phyloP scores from a whole-genome alignment of 2,888 invertebrate genomes.

The Phasia obesa region DNA sequence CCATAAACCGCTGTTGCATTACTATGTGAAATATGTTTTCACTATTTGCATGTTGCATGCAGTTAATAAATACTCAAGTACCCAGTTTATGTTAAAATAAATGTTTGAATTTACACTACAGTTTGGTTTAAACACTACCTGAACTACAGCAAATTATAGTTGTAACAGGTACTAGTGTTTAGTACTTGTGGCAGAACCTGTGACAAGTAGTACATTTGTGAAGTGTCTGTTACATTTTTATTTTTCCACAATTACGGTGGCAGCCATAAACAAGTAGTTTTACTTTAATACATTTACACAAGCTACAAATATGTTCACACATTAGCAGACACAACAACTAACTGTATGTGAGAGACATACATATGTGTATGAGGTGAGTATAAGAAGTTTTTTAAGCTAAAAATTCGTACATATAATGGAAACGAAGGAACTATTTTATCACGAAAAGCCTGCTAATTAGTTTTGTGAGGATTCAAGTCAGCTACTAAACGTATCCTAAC shows the following conservation, averaged over 20 bases:
- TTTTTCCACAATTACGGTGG: constrained; percentile 53
- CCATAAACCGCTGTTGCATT: constrained; percentile 12
- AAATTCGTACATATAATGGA: no score
- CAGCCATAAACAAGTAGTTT: constrained; percentile 64
- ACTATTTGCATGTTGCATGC: constrained; percentile 34
- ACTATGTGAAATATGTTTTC: not conserved
- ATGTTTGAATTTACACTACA: constrained; percentile 46
- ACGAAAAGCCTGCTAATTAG: no score
- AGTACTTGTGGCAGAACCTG: not conserved
- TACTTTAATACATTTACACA: constrained; percentile 36
- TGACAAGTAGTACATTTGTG: not conserved
- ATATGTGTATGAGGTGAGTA: not conserved
- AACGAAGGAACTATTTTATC: no score
- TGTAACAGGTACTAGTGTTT: constrained; percentile 18
- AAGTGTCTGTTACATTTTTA: constrained; percentile 50
- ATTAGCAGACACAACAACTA: not conserved
- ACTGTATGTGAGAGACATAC: not conserved
- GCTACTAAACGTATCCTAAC: no score
- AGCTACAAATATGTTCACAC: constrained; percentile 6
- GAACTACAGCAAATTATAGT: constrained; percentile 1
- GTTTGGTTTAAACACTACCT: constrained; percentile 16
- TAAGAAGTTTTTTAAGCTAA: not conserved
- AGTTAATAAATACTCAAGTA: not conserved
- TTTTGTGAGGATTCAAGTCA: no score
- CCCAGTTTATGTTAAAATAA: constrained; percentile 40